Conservation (phyloP, 2,888 invertebrate species). For the Hyppa rectilinea region DNA sequence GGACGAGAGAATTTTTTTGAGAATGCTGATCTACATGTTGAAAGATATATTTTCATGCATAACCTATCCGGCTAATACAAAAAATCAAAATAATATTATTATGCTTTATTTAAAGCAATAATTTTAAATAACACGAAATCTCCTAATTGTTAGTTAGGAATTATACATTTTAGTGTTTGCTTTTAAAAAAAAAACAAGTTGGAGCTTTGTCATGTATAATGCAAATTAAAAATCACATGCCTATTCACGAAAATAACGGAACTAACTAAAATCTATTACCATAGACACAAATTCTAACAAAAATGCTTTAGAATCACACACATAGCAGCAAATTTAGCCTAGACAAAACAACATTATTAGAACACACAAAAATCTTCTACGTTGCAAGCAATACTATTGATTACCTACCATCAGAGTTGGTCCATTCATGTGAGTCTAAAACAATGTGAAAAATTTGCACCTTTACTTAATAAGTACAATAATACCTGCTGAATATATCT, state of each 20-base stretch:
- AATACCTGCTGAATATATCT: conserved; percentile 29
- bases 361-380: conserved; percentile 67
- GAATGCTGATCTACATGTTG: background rate
- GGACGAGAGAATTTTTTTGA: conserved; percentile 11
- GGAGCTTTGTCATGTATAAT: conserved; percentile 2
- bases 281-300: conserved; percentile 60
- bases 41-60: conserved; percentile 49
- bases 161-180: background rate
- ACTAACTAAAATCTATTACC: conserved; percentile 43
- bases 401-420: conserved; percentile 82
- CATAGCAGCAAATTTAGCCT: conserved; percentile 69
- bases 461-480: conserved; percentile 54
- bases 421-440: conserved; percentile 88
- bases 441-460: conserved; percentile 78
- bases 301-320: conserved; percentile 86
- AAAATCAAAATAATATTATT: background rate
- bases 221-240: conserved; percentile 30
- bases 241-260: conserved; percentile 18
- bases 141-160: background rate
- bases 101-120: background rate
- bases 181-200: conserved; percentile 2
- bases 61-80: conserved; percentile 13
- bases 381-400: conserved; percentile 70
- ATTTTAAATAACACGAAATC: background rate
- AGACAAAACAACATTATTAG: conserved; percentile 63